Base-by-base conservation (phyloP, 2,113 vertebrate species). In the Grallaria varia region DNA sequence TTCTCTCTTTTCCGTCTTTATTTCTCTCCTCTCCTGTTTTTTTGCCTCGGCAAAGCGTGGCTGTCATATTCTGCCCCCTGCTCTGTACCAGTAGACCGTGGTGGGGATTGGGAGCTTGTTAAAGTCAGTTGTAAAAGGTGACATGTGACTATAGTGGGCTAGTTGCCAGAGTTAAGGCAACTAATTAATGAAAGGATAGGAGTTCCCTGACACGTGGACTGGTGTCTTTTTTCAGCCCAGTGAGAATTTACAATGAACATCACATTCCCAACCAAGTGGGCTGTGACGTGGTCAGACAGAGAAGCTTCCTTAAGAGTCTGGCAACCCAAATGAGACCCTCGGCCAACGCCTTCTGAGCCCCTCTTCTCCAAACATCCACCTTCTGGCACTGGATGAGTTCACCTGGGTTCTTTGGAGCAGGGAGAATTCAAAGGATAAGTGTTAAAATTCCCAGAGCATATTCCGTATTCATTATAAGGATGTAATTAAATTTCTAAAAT, bases 231-330 rank as follows among this genome's bases (percentile, higher is more conserved):
- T 37, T 66, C 50, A 52, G 5, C 23, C 23, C 16, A 8, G 3
- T 39, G 15, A 60, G 6, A 45, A 74, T 59, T 52, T 28, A 39
- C 28, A n/a, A 30, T 0, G 3, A 74, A 9, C 45, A 30, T 45
- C 28, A 30, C 1, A 0, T 52, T 19, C 28, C 15, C 28, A 24
- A 0, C 7, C 16, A 25, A 45, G 45, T 8, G 8, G 8, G 37
- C 33, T 2, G 0, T 28, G 12, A 20, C 14, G 19, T 20, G 10
- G 35, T 64, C 20, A 35, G 17, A 42, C 5, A 49, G 31, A 21
- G 14, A 23, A 27, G 18, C 37, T 74, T 23, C 42, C 14, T 13
- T 15, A 33, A 33, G 7, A 66, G 14, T 44, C 37, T 37, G 19
- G 8, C 27, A 28, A 15, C 42, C 37, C 22, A 58, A 23, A 9